A percentile compares a stretch with the other conserved stretches of the same genome.
These are phyloP conservation scores for Caenorhabditis plicata DNA, from an alignment of 2,888 invertebrate genomes.

Conservation along the genomic window DNA sequence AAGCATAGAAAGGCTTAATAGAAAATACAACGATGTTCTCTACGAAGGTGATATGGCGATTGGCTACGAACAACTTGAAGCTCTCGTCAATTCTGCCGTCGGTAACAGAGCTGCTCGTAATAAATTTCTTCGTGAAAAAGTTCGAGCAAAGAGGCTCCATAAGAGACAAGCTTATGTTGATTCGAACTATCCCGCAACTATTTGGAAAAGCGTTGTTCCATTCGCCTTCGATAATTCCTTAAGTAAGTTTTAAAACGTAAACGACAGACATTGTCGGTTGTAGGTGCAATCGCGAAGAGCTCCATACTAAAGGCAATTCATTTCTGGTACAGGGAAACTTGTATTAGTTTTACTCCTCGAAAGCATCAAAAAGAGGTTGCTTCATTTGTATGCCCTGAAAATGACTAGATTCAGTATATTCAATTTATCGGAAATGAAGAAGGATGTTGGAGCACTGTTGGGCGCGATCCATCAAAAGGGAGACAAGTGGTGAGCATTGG, in stretches of 20 bases:
- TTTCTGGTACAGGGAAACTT: conserved; percentile 49
- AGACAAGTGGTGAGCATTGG: conserved; percentile 48
- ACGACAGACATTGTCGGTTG: background rate
- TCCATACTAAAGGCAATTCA: conserved; percentile 38
- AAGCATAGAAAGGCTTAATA: conserved; percentile 31
- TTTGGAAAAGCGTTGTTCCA: conserved; percentile 41
- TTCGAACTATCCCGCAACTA: conserved; percentile 36
- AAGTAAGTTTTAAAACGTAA: conserved; percentile 7
- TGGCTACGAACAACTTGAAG: conserved; percentile 21
- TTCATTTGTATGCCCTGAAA: background rate
- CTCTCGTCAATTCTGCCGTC: conserved; percentile 26
- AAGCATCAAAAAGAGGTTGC: conserved; percentile 22
- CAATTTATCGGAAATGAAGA: conserved; percentile 43
- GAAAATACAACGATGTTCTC: conserved; percentile 38
- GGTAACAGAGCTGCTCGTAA: conserved; percentile 1
- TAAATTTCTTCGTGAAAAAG: background rate
- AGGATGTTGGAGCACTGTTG: conserved; percentile 54
- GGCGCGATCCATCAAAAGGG: conserved; percentile 35
- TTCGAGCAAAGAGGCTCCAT: background rate
- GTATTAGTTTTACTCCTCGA: conserved; percentile 40
- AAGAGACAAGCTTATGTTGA: conserved; percentile 26
- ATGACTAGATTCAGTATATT: conserved; percentile 17
- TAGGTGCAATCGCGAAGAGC: conserved; percentile 14
- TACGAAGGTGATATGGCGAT: conserved; percentile 45
- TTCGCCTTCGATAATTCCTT: conserved; percentile 32